These are phyloP conservation scores for Rhinoptilus africanus DNA, from an alignment of 2,113 vertebrate species.

Conservation along the genomic window DNA sequence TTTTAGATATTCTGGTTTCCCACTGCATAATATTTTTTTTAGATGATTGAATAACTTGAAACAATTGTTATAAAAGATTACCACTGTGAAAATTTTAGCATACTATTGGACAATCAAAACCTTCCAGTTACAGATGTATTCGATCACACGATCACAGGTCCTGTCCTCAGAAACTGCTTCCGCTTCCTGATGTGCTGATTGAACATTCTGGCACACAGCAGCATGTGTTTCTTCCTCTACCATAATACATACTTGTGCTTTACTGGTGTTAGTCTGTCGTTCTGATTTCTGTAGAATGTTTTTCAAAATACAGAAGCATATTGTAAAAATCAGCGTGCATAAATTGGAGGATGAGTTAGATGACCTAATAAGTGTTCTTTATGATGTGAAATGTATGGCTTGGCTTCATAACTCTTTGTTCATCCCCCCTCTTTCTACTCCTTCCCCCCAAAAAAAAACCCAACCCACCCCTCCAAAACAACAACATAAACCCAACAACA, in stretches of 20 bases:
- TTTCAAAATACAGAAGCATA: neutral
- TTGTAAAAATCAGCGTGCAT: neutral
- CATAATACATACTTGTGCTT: neutral
- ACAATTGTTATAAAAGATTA: neutral
- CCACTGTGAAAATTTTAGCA: neutral
- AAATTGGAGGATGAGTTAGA: neutral
- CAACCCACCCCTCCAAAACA: neutral
- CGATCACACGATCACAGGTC: neutral
- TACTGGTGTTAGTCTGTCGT: neutral
- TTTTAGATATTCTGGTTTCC: neutral
- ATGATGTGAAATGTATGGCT: neutral
- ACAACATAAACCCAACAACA: neutral
- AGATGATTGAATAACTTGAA: neutral
- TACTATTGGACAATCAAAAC: neutral
- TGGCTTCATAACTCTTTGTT: neutral
- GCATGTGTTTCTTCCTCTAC: neutral
- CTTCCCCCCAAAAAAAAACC: neutral
- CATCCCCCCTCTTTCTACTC: neutral
- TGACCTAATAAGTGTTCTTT: neutral
- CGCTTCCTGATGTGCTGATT: neutral
- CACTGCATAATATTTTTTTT: neutral
- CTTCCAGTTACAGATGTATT: neutral
- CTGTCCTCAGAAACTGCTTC: neutral
- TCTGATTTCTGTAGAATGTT: neutral
- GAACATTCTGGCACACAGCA: neutral